A percentile compares a stretch with the other conserved stretches of the same genome.
Conservation (phyloP, 2,888 invertebrate species). For the Ferdinandea cuprea region DNA sequence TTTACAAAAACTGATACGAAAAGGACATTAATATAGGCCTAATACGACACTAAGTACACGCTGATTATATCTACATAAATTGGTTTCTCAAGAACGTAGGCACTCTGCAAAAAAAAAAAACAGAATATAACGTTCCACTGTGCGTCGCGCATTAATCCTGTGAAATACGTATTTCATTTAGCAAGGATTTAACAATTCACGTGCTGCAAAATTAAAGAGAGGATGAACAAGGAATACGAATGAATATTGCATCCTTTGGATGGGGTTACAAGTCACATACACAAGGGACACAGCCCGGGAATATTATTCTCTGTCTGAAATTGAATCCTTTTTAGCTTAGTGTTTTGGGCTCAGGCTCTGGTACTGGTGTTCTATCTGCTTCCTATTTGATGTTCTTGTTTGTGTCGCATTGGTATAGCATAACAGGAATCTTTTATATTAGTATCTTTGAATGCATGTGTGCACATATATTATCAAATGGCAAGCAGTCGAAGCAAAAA, state of each 20-base stretch:
- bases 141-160: conserved; percentile 59
- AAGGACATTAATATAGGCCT: conserved; percentile 64
- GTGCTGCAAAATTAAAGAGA: conserved; percentile 44
- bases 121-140: too few relatives aligned
- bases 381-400: too few relatives aligned
- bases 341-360: background rate
- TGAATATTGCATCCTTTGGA: conserved; percentile 19
- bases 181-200: conserved; percentile 54
- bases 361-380: background rate
- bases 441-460: too few relatives aligned
- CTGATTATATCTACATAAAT: conserved; percentile 62
- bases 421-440: too few relatives aligned
- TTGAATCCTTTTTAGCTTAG: conserved; percentile 42
- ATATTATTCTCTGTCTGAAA: conserved; percentile 48
- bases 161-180: conserved; percentile 37
- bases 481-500: background rate
- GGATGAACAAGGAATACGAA: conserved; percentile 8
- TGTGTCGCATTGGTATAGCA: background rate
- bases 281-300: background rate
- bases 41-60: conserved; percentile 66
- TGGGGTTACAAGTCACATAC: conserved; percentile 26
- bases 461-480: background rate
- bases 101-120: background rate
- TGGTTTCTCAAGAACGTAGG: conserved; percentile 37
- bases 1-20: conserved; percentile 29